Evolutionary conservation across 2,888 invertebrate genomes (phyloP).

Genomic region (Plebejus argus): DNA sequence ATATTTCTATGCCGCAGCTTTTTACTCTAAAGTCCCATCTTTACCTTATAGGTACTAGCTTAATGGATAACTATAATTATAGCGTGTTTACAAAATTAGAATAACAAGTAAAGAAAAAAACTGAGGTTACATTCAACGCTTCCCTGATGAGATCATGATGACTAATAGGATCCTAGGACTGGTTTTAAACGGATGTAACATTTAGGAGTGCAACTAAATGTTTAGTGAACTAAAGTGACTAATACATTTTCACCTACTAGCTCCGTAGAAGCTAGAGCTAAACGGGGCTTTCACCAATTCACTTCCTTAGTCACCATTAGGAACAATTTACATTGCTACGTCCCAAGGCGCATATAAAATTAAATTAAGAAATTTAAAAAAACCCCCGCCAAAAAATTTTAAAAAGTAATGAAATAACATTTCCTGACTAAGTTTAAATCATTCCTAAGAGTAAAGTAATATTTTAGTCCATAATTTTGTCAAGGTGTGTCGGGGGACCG

Average conservation of each 20-base stretch:
- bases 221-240: neutral
- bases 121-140: neutral
- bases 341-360: neutral
- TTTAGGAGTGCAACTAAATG: constrained; percentile 8
- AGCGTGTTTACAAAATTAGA: neutral
- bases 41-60: neutral
- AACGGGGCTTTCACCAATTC: neutral
- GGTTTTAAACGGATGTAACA: constrained; percentile 14
- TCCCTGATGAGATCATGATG: constrained; percentile 27
- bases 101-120: neutral
- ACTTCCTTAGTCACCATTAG: neutral
- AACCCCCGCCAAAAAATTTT: too few relatives aligned
- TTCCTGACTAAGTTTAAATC: too few relatives aligned
- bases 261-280: neutral
- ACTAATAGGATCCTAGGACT: constrained; percentile 24
- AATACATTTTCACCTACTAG: constrained; percentile 7
- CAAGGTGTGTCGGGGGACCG: too few relatives aligned
- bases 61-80: neutral
- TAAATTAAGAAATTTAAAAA: too few relatives aligned
- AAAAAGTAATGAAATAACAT: too few relatives aligned
- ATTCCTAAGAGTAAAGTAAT: too few relatives aligned
- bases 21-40: too few relatives aligned
- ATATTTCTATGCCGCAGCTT: too few relatives aligned
- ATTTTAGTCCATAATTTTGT: too few relatives aligned
- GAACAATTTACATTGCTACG: neutral